Evolutionary conservation across 2,113 vertebrate species (phyloP).

Genomic region (Oncorhynchus clarkii): DNA sequence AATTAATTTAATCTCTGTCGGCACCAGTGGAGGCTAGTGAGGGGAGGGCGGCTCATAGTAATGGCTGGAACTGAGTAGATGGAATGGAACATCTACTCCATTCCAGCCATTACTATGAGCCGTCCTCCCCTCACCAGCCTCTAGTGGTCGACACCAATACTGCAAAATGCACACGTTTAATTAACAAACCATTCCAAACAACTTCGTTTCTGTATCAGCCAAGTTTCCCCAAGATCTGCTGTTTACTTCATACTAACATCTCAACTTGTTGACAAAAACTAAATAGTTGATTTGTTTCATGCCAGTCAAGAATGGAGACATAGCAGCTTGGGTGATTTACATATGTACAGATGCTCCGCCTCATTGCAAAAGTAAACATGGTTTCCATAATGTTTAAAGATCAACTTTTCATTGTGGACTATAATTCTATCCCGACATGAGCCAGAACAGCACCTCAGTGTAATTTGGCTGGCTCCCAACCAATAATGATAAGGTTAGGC

Average conservation of each 20-base stretch:
- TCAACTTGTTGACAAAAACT: constrained; percentile 10
- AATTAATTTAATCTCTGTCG: too few relatives aligned
- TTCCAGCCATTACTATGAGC: too few relatives aligned
- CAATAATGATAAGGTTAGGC: constrained; percentile 8
- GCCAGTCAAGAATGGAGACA: constrained; percentile 2
- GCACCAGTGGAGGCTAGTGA: too few relatives aligned
- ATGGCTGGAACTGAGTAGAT: too few relatives aligned
- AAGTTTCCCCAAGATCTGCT: background rate
- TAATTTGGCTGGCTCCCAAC: constrained; percentile 13
- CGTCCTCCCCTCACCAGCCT: too few relatives aligned
- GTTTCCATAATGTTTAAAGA: constrained; percentile 49
- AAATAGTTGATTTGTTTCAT: constrained; percentile 13
- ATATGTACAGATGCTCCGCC: constrained; percentile 46
- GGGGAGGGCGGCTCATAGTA: too few relatives aligned
- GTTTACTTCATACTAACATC: background rate
- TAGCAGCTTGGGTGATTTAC: constrained; percentile 39
- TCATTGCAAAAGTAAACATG: constrained; percentile 30
- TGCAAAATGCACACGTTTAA: background rate
- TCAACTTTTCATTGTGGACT: constrained; percentile 32
- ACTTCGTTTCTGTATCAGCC: background rate
- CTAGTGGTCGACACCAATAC: background rate
- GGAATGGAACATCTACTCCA: too few relatives aligned
- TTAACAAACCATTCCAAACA: background rate
- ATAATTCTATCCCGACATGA: constrained; percentile 42
- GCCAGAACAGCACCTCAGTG: constrained; percentile 12